Evolutionary conservation across 1,140 invertebrate species (phyloP).

Genomic region (Leptinotarsa undecemlineata): DNA sequence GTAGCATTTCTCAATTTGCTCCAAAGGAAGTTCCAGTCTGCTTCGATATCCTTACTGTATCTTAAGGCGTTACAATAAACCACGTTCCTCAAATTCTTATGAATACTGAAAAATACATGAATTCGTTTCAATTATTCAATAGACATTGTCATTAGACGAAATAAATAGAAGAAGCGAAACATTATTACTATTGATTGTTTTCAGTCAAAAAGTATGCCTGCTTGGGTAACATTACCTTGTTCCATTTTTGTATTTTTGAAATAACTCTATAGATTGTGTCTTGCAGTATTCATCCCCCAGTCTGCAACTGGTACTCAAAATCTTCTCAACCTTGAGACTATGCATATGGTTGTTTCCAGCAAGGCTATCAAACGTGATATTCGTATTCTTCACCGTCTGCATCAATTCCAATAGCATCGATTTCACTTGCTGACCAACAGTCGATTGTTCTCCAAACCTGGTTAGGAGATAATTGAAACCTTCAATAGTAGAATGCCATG

Average conservation of each 20-base stretch:
- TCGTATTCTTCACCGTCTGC: neutral
- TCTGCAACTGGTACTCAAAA: neutral
- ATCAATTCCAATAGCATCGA: neutral
- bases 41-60: constrained; percentile 42
- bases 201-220: no score
- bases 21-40: constrained; percentile 60
- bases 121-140: no score
- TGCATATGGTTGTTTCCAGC: neutral
- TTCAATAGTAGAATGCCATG: constrained; percentile 66
- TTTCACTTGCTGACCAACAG: neutral
- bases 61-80: constrained; percentile 63
- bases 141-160: no score
- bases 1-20: constrained; percentile 57
- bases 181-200: no score
- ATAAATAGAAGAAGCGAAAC: no score
- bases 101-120: constrained; percentile 50
- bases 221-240: neutral
- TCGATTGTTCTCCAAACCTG: constrained; percentile 7
- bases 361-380: neutral
- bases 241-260: neutral
- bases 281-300: constrained; percentile 3
- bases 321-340: neutral
- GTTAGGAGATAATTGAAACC: constrained; percentile 36
- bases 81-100: constrained; percentile 61
- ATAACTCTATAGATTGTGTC: neutral